Base-by-base conservation (phyloP, 2,888 invertebrate species). In the Clitarchus hookeri region DNA sequence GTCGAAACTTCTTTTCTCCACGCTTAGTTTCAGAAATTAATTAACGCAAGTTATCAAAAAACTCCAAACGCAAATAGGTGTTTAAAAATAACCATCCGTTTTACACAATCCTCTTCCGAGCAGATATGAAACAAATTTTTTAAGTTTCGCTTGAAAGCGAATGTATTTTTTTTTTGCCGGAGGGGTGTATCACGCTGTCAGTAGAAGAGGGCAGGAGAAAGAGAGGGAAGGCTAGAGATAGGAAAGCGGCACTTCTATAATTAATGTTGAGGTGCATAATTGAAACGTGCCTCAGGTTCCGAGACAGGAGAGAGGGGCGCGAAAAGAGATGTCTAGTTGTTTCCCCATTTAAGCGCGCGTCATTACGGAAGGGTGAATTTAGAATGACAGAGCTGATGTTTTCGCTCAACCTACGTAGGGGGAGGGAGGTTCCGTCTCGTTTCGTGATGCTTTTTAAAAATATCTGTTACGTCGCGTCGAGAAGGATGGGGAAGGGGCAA, bases 251-350 rank as follows among this genome's bases (percentile, higher is more conserved):
- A 2, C 65, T 65, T 65, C 65, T 48, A 65, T 65, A 65, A 65
- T 65, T 65, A 65, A 65, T 65, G 65, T 65, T 65, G 65, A 65
- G n/a, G 65, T 65, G 65, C 65, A 65, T 65, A 65, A 65, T 65
- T 65, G 65, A 65, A 65, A 65, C 16, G 65, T 65, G 65, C 65
- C 65, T 65, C 65, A 19, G n/a, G 19, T 65, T 19, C 65, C 13
- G 65, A 65, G 65, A 65, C 65, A 23, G n/a, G 65, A 8, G 23
- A n/a, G 65, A 23, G 65, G n/a, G 65, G n/a, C 8, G 3, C n/a
- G n/a, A 65, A 65, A 65, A 65, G 65, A 65, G 65, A n/a, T 11
- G 23, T 65, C 65, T 65, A 65, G 65, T 65, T 65, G 65, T 65
- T 65, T 65, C 19, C 53, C 65, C 65, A 65, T 65, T 65, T n/a